Evolutionary conservation across 2,113 vertebrate species (phyloP).

Genomic region (Cebus imitator): DNA sequence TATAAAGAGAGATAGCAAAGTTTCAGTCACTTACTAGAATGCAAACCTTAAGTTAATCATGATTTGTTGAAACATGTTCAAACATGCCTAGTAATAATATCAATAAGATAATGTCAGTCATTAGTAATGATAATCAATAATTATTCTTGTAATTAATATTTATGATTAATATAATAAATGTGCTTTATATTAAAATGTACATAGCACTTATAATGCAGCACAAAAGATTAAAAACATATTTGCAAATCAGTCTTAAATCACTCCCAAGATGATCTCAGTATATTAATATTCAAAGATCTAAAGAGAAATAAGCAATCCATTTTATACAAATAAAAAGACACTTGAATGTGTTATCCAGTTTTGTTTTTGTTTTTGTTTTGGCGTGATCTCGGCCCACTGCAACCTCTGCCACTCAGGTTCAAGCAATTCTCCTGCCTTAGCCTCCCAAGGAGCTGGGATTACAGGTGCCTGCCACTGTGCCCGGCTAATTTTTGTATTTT

Average conservation of each 20-base stretch:
- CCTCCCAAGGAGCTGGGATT: too few relatives aligned
- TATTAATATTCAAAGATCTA: constrained; percentile 31
- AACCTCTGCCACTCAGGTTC: too few relatives aligned
- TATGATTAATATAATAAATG: not conserved
- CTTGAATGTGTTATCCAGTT: not conserved
- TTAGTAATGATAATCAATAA: not conserved
- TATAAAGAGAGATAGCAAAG: not conserved
- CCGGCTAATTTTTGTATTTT: too few relatives aligned
- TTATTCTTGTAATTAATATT: constrained; percentile 16
- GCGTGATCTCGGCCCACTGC: too few relatives aligned
- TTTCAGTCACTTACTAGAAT: not conserved
- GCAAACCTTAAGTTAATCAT: not conserved
- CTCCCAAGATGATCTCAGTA: constrained; percentile 1
- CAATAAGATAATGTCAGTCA: not conserved
- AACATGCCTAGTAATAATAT: constrained; percentile 7
- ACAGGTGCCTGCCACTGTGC: too few relatives aligned
- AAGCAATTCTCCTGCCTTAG: too few relatives aligned
- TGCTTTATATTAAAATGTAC: not conserved
- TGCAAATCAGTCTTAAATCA: constrained; percentile 35
- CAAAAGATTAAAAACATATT: constrained; percentile 48
- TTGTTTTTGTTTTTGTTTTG: too few relatives aligned
- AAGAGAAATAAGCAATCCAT: not conserved
- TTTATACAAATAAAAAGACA: constrained; percentile 5
- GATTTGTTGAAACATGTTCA: constrained; percentile 11
- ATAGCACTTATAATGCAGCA: not conserved